Evolutionary conservation across 2,113 vertebrate species (phyloP).

Genomic region (Azemiops feae): DNA sequence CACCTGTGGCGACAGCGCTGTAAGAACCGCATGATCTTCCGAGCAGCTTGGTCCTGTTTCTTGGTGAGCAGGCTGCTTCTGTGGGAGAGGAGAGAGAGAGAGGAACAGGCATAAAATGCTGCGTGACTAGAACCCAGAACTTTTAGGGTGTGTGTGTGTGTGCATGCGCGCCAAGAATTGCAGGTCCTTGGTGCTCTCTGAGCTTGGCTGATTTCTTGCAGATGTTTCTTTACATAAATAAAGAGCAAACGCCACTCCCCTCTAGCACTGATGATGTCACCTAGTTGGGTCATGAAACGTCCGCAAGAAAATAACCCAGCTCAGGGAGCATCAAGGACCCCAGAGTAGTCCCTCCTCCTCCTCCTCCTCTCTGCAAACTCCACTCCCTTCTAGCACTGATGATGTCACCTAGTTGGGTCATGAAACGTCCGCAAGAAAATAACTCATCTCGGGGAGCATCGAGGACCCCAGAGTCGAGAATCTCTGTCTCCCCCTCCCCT

Average conservation of each 20-base stretch:
- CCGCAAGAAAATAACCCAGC: background rate
- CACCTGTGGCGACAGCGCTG: slow-evolving; percentile 99
- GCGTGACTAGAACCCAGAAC: background rate
- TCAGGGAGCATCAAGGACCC: background rate
- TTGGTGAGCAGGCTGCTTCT: slow-evolving; percentile 98
- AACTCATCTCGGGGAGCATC: background rate
- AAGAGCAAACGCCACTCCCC: background rate
- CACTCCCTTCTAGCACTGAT: too few relatives aligned
- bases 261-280: too few relatives aligned
- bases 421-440: background rate
- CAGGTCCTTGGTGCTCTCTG: background rate
- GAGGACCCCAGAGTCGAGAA: too few relatives aligned
- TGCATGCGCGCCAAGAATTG: background rate
- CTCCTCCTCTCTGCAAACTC: too few relatives aligned
- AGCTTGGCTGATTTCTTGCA: background rate
- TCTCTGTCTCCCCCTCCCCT: too few relatives aligned
- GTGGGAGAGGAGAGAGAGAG: slow-evolving; percentile 12
- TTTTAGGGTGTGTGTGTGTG: rapidly evolving
- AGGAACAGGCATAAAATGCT: background rate
- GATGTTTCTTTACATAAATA: background rate
- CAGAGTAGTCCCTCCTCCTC: too few relatives aligned
- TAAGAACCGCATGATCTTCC: slow-evolving; percentile 99
- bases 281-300: background rate
- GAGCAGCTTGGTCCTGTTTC: slow-evolving; percentile 98
- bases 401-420: background rate